A percentile compares a stretch with the other conserved stretches of the same genome.
phyloP scores from a whole-genome alignment of 2,113 vertebrate genomes.

The Sylvilagus bachmani region DNA sequence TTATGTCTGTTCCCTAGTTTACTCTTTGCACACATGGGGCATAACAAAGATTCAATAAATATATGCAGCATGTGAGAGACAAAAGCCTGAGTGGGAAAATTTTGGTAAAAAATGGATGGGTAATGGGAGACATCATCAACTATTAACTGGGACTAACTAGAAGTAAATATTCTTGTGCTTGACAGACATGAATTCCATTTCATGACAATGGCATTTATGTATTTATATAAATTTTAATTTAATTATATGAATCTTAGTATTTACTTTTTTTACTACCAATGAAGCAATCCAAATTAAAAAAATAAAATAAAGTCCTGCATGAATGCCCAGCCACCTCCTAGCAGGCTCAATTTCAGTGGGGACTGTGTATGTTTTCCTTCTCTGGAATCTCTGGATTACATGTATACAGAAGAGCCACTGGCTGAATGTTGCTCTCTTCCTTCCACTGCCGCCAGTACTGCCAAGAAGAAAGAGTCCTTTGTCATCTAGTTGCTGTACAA shows the following conservation, averaged over 20 bases:
- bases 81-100: background rate
- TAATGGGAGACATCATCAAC: constrained; percentile 31
- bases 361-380: no score
- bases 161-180: constrained; percentile 42
- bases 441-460: no score
- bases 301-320: no score
- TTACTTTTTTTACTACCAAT: background rate
- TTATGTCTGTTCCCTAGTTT: background rate
- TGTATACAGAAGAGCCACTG: no score
- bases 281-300: background rate
- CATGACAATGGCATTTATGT: background rate
- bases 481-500: no score
- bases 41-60: constrained; percentile 31
- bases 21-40: background rate
- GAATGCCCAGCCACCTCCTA: no score
- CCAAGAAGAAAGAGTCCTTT: no score
- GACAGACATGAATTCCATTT: background rate
- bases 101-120: background rate
- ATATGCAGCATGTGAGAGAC: constrained; percentile 31
- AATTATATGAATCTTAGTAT: background rate
- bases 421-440: no score
- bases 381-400: no score
- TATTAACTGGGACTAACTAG: constrained; percentile 45
- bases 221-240: background rate
- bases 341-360: no score